Evolutionary conservation across 1,140 invertebrate species (phyloP), one percentile per base, ranked within the genome.

Genomic region (Tyrophagus putrescentiae): DNA sequence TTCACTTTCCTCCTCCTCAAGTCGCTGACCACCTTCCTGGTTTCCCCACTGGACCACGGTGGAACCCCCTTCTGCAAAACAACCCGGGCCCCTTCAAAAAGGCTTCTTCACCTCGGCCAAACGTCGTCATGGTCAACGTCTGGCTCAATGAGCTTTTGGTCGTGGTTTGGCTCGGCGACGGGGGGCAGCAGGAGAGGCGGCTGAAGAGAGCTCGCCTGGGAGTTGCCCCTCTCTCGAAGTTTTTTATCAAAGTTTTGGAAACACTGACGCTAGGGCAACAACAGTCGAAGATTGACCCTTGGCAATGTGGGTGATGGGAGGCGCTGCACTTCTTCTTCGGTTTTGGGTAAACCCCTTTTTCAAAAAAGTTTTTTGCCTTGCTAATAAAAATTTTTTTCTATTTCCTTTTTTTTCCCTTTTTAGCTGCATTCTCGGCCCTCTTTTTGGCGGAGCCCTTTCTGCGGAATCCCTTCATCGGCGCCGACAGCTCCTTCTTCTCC

Each of bases 321-420:
- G 57, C 57, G 18, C 34, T 59, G n/a, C 57, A 59, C 27, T 59
- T 59, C 39, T 59, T 59, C 28, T 59, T 59, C 34, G 57, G 57
- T 27, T 4, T 59, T 18, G 57, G 57, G n/a, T n/a, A n/a, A n/a
- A n/a, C n/a, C n/a, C n/a, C n/a, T n/a, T n/a, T n/a, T n/a, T n/a
- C n/a, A n/a, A n/a, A n/a, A n/a, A n/a, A n/a, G n/a, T n/a, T n/a
- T n/a, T n/a, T n/a, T n/a, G n/a, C n/a, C n/a, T n/a, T n/a, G n/a
- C n/a, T n/a, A n/a, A n/a, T n/a, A n/a, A n/a, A n/a, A n/a, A n/a
- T n/a, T n/a, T n/a, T n/a, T n/a, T n/a, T n/a, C n/a, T n/a, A n/a
- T n/a, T n/a, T n/a, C n/a, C n/a, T n/a, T n/a, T n/a, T n/a, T n/a
- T n/a, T n/a, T n/a, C n/a, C n/a, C n/a, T n/a, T n/a, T n/a, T n/a